Conservation (phyloP, 2,113 vertebrate genomes). For the Cyprinodon tularosa region DNA sequence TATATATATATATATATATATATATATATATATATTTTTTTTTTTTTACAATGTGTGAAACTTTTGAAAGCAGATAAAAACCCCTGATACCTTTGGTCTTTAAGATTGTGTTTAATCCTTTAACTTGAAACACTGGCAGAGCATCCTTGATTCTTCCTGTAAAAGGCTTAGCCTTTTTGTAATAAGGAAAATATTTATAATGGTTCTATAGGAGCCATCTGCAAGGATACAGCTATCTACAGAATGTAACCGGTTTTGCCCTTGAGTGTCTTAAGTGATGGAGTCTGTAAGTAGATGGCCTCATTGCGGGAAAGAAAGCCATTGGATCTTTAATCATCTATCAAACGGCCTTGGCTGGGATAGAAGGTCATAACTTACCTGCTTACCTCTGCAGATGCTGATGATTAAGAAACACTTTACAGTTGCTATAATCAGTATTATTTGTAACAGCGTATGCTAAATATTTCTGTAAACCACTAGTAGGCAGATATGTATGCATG, state of each 20-base stretch:
- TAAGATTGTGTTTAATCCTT: no score
- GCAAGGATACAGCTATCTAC: neutral
- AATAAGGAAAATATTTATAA: neutral
- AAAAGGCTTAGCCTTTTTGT: neutral
- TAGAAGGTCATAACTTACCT: slow-evolving; percentile 47
- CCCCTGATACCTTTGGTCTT: no score
- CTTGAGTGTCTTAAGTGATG: slow-evolving; percentile 66
- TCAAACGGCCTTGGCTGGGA: slow-evolving; percentile 53
- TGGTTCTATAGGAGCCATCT: neutral
- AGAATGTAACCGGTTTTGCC: slow-evolving; percentile 40
- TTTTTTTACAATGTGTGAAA: no score
- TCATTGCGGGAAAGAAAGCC: slow-evolving; percentile 50
- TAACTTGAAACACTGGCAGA: no score
- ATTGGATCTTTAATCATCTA: slow-evolving; percentile 59
- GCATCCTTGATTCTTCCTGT: neutral
- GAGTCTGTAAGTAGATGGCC: slow-evolving; percentile 48
- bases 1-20: no score
- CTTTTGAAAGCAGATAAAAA: no score
- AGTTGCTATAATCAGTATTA: neutral
- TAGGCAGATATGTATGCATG: neutral
- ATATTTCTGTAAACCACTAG: neutral
- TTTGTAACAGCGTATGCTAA: neutral
- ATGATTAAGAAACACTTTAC: neutral
- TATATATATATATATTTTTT: no score
- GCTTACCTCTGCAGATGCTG: no score